Conservation (phyloP, 2,113 vertebrate genomes). For the Dipodomys merriami region DNA sequence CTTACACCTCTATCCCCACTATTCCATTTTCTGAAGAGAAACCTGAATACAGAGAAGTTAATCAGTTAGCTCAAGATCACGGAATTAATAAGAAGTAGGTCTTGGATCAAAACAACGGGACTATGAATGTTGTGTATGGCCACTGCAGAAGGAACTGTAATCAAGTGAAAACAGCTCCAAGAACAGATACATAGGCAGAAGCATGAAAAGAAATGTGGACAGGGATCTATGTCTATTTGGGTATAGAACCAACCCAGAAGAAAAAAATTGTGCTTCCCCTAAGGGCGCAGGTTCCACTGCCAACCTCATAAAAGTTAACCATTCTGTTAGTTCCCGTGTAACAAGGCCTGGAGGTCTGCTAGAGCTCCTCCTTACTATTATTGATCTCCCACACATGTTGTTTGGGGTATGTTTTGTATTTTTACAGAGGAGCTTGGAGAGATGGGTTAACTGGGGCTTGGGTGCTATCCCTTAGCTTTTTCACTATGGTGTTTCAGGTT, state of each 20-base stretch:
- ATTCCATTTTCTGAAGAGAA: not conserved
- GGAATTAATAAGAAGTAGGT: not conserved
- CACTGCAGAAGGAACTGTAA: not conserved
- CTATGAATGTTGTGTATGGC: not conserved
- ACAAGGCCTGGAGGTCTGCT: accelerated
- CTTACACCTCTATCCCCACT: too few relatives aligned
- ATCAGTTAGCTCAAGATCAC: not conserved
- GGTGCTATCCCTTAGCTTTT: too few relatives aligned
- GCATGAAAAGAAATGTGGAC: not conserved
- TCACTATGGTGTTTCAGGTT: too few relatives aligned
- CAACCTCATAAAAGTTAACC: not conserved
- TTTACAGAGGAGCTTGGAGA: too few relatives aligned
- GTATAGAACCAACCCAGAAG: not conserved
- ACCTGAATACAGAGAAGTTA: not conserved
- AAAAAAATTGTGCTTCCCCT: not conserved
- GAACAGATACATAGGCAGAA: not conserved
- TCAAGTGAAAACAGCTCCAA: not conserved
- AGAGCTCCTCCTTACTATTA: not conserved
- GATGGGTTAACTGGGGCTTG: too few relatives aligned
- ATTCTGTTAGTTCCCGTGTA: not conserved
- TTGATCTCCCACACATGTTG: not conserved
- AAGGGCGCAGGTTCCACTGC: not conserved
- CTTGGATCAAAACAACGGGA: not conserved
- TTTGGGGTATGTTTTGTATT: too few relatives aligned
- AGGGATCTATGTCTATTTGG: not conserved